Conservation (phyloP, 2,797 vertebrate genomes). For the Myripristis murdjan region DNA sequence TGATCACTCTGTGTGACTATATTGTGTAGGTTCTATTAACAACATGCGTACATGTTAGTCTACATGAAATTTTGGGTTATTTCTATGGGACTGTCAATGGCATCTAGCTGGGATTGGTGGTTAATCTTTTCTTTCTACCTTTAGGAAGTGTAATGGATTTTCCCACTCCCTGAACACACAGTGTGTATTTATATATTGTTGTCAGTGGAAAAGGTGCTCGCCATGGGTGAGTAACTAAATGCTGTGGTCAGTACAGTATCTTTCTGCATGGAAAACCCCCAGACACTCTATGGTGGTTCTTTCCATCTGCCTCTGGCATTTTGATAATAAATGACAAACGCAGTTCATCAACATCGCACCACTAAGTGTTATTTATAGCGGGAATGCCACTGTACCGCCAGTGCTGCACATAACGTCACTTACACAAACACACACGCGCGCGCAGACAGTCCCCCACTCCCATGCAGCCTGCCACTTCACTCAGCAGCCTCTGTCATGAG, state of each 20-base stretch:
- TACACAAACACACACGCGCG: conserved; percentile 26
- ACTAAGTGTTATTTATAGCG: conserved; percentile 52
- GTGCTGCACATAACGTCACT: not conserved
- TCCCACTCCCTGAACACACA: not conserved
- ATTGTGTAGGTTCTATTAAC: not conserved
- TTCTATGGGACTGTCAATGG: conserved; percentile 49
- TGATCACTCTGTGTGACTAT: conserved; percentile 43
- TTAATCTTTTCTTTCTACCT: not conserved
- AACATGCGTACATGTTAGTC: conserved; percentile 21
- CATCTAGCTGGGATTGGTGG: conserved; percentile 25
- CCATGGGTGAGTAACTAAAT: conserved; percentile 32
- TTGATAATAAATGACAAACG: conserved; percentile 35
- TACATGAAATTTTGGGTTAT: conserved; percentile 41
- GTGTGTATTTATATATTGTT: no score
- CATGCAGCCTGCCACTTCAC: conserved; percentile 34
- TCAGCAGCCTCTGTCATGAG: conserved; percentile 36
- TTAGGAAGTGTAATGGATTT: not conserved
- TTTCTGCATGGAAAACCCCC: conserved; percentile 38
- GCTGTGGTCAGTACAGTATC: conserved; percentile 7
- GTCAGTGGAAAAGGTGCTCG: conserved; percentile 1
- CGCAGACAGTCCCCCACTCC: conserved; percentile 3
- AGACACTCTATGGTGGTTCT: conserved; percentile 13
- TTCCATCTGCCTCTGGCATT: conserved; percentile 22
- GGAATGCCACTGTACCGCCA: conserved; percentile 32
- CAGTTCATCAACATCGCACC: conserved; percentile 24